Base-by-base conservation (phyloP, 2,797 vertebrate genomes). In the Peromyscus eremicus region DNA sequence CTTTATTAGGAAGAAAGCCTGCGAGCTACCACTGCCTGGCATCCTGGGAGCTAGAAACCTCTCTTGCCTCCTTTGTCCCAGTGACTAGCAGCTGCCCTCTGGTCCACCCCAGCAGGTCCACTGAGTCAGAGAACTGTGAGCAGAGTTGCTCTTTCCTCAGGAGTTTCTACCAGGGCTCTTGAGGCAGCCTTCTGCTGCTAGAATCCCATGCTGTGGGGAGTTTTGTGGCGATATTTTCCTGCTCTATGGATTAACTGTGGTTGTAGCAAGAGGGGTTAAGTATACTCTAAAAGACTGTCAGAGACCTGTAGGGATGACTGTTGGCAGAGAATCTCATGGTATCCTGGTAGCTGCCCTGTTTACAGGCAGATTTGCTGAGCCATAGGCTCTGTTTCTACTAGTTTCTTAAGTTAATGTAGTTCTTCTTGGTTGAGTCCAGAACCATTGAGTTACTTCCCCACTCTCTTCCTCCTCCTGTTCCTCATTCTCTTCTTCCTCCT, bases 131-230 rank as follows among this genome's bases (percentile, higher is more conserved):
- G 5, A 1, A 27, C 62, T 21, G 0, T 5, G 71, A 27, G 25
- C 37, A 5, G 0, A 0, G 2, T 1, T 29, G 0, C 0, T 14
- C 27, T 62, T 8, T 43, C 57, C 57, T 57, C 0, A 3, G 27
- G 25, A 6, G 19, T 85, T 64, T 37, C 40, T 3, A 34, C 46
- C 55, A 25, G 23, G 14, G 0, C 5, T 71, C 6, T 4, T 27
- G 34, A 29, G 13, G 29, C 0, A 3, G 7, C 55, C 71, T n/a
- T 73, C 52, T 23, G 10, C 19, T 1, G 2, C 13, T 62, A 11
- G 6, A 16, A 27, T 60, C 73, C 0, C 2, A 4, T 17, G 4
- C 23, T 37, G 3, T 37, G 80, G 75, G 62, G 57, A 62, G 16
- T 23, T 27, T 21, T 88, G n/a, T 34, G 55, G 37, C 23, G 49